Percentiles rank a stretch among this genome's conserved stretches.
These are phyloP conservation scores for Tenthredo livida DNA, from an alignment of 2,888 invertebrate species.

Conservation along the genomic window DNA sequence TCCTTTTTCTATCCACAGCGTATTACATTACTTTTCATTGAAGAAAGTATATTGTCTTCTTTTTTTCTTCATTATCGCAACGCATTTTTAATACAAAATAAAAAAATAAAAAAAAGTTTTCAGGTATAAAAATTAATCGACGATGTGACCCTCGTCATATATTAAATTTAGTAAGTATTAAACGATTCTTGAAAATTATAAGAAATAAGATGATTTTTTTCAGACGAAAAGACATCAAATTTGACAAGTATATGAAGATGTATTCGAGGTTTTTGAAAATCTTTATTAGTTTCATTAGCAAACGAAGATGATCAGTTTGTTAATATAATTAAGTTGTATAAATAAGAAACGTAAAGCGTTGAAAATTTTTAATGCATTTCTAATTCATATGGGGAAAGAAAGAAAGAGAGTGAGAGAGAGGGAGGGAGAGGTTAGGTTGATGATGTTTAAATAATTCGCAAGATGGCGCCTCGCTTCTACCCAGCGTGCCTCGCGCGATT, in stretches of 20 bases:
- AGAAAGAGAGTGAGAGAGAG: background rate
- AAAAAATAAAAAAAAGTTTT: background rate
- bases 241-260: background rate
- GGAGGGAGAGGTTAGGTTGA: conserved; percentile 61
- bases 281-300: background rate
- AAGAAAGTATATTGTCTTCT: background rate
- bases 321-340: background rate
- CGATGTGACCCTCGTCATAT: background rate
- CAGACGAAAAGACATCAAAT: background rate
- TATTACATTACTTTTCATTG: conserved; percentile 9
- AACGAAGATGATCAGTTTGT: background rate
- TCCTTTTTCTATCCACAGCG: conserved; percentile 8
- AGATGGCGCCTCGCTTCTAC: conserved; percentile 74
- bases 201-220: background rate
- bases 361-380: conserved; percentile 9
- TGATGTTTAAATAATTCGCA: conserved; percentile 69
- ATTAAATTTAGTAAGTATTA: background rate
- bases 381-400: background rate
- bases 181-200: background rate
- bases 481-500: conserved; percentile 77
- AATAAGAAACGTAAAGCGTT: background rate
- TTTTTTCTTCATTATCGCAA: background rate
- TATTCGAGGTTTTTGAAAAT: background rate
- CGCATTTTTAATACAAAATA: background rate
- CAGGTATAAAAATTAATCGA: background rate